Evolutionary conservation across 2,113 vertebrate species (phyloP).

Genomic region (Strigops habroptila): DNA sequence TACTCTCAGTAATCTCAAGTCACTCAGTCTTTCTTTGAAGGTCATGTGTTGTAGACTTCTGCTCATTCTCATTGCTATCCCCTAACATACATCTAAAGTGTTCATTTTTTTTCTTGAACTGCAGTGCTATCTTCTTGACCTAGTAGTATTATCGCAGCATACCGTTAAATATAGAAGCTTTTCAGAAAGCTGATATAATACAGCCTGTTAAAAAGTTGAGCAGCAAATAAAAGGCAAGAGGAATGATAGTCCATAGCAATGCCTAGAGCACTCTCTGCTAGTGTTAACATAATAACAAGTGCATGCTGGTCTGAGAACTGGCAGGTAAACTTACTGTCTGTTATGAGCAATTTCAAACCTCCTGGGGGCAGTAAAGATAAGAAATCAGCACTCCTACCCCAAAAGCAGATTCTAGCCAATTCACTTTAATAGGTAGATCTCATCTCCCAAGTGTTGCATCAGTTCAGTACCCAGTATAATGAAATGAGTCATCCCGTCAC

Average conservation of each 20-base stretch:
- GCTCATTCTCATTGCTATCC: not conserved
- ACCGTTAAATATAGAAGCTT: not conserved
- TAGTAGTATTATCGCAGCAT: not conserved
- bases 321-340: not conserved
- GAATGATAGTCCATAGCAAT: not conserved
- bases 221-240: not conserved
- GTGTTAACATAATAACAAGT: not conserved
- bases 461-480: not conserved
- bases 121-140: not conserved
- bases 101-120: not conserved
- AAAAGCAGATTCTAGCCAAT: not conserved
- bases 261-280: not conserved
- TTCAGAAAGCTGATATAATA: not conserved
- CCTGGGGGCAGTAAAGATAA: not conserved
- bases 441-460: not conserved
- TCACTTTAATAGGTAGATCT: not conserved
- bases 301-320: not conserved
- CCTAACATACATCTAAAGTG: not conserved
- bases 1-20: not conserved
- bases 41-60: not conserved
- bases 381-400: not conserved
- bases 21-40: not conserved
- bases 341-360: not conserved
- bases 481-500: not conserved
- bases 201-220: not conserved